These are phyloP conservation scores for Zosterops lateralis DNA, from an alignment of 2,113 vertebrate genomes.

Conservation along the genomic window DNA sequence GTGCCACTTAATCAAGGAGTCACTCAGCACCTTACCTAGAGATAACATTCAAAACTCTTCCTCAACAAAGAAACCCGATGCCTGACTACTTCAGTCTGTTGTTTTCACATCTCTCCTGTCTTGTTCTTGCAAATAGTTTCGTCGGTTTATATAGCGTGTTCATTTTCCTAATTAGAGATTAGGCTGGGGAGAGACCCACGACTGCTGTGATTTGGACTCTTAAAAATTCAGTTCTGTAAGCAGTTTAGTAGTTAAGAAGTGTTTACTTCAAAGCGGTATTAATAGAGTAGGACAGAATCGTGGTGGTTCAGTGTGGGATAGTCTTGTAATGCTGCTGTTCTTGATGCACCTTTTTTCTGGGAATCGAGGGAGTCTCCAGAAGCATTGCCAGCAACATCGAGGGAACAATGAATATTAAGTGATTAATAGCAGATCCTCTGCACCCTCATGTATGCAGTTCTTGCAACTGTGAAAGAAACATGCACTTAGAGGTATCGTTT, in stretches of 20 bases:
- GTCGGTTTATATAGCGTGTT: neutral
- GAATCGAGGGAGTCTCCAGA: neutral
- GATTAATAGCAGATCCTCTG: conserved; percentile 55
- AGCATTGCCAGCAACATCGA: neutral
- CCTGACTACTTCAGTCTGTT: neutral
- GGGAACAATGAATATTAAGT: conserved; percentile 53
- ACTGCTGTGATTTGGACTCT: neutral
- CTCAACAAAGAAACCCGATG: neutral
- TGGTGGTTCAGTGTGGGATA: neutral
- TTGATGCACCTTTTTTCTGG: neutral
- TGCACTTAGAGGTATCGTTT: conserved; percentile 17
- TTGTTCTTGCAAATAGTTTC: neutral
- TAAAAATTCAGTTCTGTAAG: neutral
- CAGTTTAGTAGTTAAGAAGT: neutral
- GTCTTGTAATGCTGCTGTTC: neutral
- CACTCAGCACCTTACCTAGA: neutral
- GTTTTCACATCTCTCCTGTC: neutral
- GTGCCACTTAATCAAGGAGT: neutral
- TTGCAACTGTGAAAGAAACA: conserved; percentile 47
- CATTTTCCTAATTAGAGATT: neutral
- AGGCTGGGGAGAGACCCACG: neutral
- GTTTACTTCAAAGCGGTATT: neutral
- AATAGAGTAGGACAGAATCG: neutral
- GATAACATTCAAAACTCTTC: neutral
- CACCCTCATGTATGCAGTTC: conserved; percentile 12